A percentile compares a stretch with the other conserved stretches of the same genome.
Evolutionary conservation across 2,113 vertebrate genomes (phyloP).

Genomic region (Tetraodon nigroviridis): DNA sequence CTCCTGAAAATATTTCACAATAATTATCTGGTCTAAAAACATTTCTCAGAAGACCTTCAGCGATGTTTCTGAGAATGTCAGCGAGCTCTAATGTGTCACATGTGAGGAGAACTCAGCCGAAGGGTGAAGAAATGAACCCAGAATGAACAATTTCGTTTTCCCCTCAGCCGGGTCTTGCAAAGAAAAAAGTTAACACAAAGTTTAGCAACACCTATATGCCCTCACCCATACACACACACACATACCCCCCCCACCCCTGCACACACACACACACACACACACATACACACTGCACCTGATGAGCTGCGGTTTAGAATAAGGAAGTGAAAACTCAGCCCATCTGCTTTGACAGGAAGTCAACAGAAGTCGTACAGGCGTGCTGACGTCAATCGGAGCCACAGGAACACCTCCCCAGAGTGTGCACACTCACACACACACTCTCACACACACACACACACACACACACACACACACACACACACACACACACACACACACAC

Average conservation of each 20-base stretch:
- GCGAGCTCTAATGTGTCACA: background rate
- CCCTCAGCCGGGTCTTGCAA: background rate
- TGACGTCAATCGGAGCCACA: conserved; percentile 78
- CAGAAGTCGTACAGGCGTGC: conserved; percentile 73
- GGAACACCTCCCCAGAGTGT: conserved; percentile 64
- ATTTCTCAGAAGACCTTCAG: background rate
- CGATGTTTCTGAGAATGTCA: background rate
- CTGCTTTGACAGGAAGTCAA: conserved; percentile 78
- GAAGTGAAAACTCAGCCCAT: conserved; percentile 76
- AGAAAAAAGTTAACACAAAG: background rate
- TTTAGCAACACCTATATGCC: conserved; percentile 4
- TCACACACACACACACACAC: conserved; percentile 22
- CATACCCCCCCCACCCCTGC: too few species aligned
- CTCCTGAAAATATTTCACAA: too few species aligned
- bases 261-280: conserved; percentile 23
- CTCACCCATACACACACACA: too few species aligned
- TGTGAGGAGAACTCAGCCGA: too few species aligned
- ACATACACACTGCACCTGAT: conserved; percentile 59
- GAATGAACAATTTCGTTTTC: too few species aligned
- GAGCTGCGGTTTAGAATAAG: conserved; percentile 64
- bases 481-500: conserved; percentile 26
- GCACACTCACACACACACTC: conserved; percentile 29
- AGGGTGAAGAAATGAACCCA: too few species aligned
- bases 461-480: conserved; percentile 22
- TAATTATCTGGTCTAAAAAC: too few species aligned